Evolutionary conservation across 1,140 invertebrate species (phyloP), one percentile per base, ranked within the genome.

Genomic region (Kradibia gibbosae): DNA sequence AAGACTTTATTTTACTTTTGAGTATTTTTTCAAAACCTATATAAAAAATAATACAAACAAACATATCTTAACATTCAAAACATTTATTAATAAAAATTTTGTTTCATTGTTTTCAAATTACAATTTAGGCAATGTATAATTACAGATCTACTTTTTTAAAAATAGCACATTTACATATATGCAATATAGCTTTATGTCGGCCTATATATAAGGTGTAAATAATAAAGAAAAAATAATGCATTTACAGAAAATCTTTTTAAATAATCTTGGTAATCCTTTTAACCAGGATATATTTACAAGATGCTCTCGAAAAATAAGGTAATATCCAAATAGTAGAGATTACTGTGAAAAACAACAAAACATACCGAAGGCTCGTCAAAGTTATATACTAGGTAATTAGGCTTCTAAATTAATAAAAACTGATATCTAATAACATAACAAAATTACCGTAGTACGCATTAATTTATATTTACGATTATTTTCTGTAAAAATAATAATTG

Each of bases 41-140:
- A 48, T 62, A 28, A 76, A 65, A 48, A 76, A 62, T 62, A 25
- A 50, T 17, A 57, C 3, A 55, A 57, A 39, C 20, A 45, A 62
- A 48, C 39, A 57, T 17, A n/a, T 80, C 60, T 67, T 85, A 87
- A 87, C 85, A 83, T 85, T 86, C 81, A 87, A 87, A 87, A 87
- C 86, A 87, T 87, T 87, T 87, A 87, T 87, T 87, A 84, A 53
- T 83, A 83, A 78, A 84, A 60, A 62, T 48, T 25, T 70, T 71
- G 31, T 50, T 45, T 48, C 42, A 73, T 55, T 73, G 83, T 85
- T 78, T 87, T 84, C 34, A 62, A 80, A 83, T 84, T 87, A 86
- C 83, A 86, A 86, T 86, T 83, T 85, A 76, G 39, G 75, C 55
- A 53, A 82, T 84, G 62, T 81, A 83, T 80, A 85, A 60, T 85